Base-by-base conservation (phyloP, 2,113 vertebrate genomes). In the Festucalex cinctus region DNA sequence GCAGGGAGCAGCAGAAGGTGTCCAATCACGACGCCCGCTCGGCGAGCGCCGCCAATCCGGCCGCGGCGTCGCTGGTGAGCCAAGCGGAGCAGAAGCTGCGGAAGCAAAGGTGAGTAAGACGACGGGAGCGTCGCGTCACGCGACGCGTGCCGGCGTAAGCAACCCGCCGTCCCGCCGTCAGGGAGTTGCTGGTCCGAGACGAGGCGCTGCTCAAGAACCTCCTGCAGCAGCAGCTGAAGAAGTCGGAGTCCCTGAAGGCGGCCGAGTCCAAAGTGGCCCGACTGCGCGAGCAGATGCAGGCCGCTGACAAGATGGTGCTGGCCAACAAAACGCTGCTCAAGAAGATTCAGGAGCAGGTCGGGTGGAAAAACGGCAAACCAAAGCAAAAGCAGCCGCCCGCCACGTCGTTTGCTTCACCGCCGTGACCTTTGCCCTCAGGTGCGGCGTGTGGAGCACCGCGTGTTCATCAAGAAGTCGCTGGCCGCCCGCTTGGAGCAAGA, bases 281-380 rank as follows among this genome's bases (percentile, higher is more conserved):
- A 70, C 92, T 98, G 49, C 91, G 92, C 16, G 97, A 99, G 71
- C 97, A 99, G 83, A 92, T 98, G 43, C 93, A 93, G 80, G 95
- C 96, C 24, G 94, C 94, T 0, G 95, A 98, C 84, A 98, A 94
- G 88, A 93, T 99, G 35, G 89, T 93, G 24, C 89, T 73, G 14
- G 96, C 93, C 43, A 98, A 97, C 87, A 93, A 76, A 73, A 89
- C 92, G 0, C 93, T 98, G 80, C 92, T 98, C 62, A 96, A 92
- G 88, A 98, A 95, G 71, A 92, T 98, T 72, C 95, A 97, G 78
- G 97, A 99, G 75, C 96, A 99, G 92, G 97, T 98, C 2, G 9
- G 0, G 48, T 8, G 4, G 28, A 32, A 32, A 32, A 32, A 32
- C 28, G 4, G n/a, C n/a, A 32, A 32, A 32, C 28, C 2, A 32